Base-by-base conservation (phyloP, 2,888 invertebrate genomes). In the Phania funesta region DNA sequence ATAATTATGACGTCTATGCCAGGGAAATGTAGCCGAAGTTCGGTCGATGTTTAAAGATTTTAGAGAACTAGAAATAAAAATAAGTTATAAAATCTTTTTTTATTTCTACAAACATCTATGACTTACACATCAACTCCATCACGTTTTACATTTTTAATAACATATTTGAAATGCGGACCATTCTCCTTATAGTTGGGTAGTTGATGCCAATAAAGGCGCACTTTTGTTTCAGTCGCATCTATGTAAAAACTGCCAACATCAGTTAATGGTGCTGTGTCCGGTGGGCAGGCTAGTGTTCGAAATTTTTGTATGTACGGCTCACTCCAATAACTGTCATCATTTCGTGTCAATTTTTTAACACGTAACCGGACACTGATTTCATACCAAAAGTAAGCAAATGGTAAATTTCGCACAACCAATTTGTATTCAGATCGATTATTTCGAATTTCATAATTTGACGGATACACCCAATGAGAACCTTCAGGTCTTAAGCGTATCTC, bases 131-230 rank as follows among this genome's bases (percentile, higher is more conserved):
- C 38, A 29, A 81, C 50, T 16, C 84, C 86, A 83, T 87, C 84
- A 18, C 83, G 62, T 54, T 77, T 54, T 16, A 85, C 88, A 78
- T 87, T 84, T 18, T 91, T 89, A 4, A 95, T 92, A 85, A 92
- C 91, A 87, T 96, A 96, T 8, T 92, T 92, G 87, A 96, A 95
- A 86, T 94, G 92, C 7, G 93, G 93, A 38, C 96, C 96, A 87
- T 95, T 96, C 85, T 94, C 93, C 84, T 94, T 92, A 88, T 93
- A 93, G 56, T 92, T 92, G 7, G 93, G 93, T 48, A 96, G 92
- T 84, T 94, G 93, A 87, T 94, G 93, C 96, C 96, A 97, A 88
- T 96, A 96, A n/a, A 96, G 91, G 88, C 93, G 93, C 46, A 95
- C 92, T 73, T 93, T 92, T 83, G 94, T 92, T 81, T 92, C 92